These are phyloP conservation scores for Danionella dracula DNA, from an alignment of 2,797 vertebrate species.

Conservation along the genomic window DNA sequence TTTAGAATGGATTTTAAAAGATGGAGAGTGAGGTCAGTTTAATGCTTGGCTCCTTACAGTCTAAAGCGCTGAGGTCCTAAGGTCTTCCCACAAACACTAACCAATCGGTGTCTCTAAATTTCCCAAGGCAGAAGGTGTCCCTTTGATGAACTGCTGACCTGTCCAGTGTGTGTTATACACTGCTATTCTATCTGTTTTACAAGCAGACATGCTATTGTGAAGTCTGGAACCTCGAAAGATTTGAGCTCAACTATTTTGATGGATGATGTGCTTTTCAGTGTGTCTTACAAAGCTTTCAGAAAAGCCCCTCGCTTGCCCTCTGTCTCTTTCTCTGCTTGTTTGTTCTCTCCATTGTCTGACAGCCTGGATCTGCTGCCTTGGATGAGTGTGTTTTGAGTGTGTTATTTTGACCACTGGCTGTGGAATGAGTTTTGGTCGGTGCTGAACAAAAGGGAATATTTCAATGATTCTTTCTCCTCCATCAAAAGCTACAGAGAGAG, in stretches of 20 bases:
- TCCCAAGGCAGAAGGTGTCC: too few species aligned
- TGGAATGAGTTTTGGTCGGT: constrained; percentile 13
- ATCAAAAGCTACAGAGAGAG: background rate
- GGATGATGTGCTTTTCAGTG: background rate
- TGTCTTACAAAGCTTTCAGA: background rate
- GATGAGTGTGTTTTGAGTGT: background rate
- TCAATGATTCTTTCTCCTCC: background rate
- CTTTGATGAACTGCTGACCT: background rate
- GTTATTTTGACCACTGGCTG: background rate
- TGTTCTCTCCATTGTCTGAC: constrained; percentile 20
- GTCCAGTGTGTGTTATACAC: too few species aligned
- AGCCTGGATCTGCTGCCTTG: background rate
- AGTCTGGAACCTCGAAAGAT: background rate
- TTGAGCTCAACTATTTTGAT: background rate
- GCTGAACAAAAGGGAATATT: background rate
- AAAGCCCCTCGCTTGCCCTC: background rate
- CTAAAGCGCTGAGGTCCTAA: too few species aligned
- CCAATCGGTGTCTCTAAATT: too few species aligned
- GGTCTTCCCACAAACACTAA: too few species aligned
- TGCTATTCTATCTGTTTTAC: background rate
- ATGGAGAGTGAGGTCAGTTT: too few species aligned
- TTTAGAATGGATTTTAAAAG: too few species aligned
- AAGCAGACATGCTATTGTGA: background rate
- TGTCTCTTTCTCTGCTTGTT: background rate
- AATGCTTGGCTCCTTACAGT: too few species aligned